Evolutionary conservation across 2,797 vertebrate species (phyloP).

Genomic region (Halcyon smyrnensis): DNA sequence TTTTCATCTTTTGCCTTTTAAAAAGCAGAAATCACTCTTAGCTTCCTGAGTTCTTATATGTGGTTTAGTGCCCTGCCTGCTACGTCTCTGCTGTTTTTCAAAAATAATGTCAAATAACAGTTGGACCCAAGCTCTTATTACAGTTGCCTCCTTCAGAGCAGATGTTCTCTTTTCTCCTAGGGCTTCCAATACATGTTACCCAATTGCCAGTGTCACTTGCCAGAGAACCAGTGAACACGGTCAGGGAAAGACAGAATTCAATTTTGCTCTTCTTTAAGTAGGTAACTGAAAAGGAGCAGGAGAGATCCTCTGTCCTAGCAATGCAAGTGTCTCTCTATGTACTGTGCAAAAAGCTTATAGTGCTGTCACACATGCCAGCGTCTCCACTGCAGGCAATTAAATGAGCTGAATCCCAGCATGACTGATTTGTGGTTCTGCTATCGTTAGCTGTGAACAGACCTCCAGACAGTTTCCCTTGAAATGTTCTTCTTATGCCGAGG

Average conservation of each 20-base stretch:
- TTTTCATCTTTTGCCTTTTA: neutral
- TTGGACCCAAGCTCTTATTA: neutral
- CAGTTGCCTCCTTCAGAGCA: neutral
- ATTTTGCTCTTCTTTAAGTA: neutral
- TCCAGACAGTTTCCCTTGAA: neutral
- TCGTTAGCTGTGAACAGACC: neutral
- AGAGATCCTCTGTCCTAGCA: neutral
- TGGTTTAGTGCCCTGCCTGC: neutral
- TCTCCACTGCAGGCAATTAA: neutral
- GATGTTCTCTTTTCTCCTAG: neutral
- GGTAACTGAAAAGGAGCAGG: neutral
- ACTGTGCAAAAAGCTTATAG: neutral
- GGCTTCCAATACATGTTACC: neutral
- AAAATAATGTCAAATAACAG: neutral
- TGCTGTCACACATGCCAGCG: accelerated
- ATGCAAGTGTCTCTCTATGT: neutral
- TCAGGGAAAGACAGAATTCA: neutral
- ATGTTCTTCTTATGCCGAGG: neutral
- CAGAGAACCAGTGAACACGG: neutral
- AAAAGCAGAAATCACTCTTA: neutral
- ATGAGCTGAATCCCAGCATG: neutral
- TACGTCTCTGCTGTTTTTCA: neutral
- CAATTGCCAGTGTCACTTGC: neutral
- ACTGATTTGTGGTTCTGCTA: neutral
- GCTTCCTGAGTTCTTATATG: neutral